These are phyloP conservation scores for Etheostoma nigrum DNA, from an alignment of 2,797 vertebrate genomes.

Conservation along the genomic window DNA sequence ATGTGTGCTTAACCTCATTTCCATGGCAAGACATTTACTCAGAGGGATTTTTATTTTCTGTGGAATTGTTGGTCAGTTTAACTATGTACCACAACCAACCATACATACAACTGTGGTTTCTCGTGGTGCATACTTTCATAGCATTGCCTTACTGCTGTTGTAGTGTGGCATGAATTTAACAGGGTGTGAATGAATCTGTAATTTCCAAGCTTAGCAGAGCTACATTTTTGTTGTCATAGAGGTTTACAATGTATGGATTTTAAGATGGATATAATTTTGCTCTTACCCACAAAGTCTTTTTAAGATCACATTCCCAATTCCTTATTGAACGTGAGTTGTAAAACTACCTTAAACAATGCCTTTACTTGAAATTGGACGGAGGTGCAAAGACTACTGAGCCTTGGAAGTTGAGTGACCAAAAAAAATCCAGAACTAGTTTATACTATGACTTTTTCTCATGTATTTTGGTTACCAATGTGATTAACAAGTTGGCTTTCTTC, in stretches of 20 bases:
- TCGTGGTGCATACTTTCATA: not conserved
- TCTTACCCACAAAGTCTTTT: not conserved
- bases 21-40: conserved; percentile 18
- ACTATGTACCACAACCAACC: not conserved
- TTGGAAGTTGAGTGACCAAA: not conserved
- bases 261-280: conserved; percentile 3
- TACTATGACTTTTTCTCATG: not conserved
- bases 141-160: conserved; percentile 32
- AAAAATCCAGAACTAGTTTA: not conserved
- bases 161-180: conserved; percentile 53
- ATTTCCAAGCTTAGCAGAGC: conserved; percentile 38
- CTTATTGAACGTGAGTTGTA: not conserved
- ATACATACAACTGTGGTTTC: not conserved
- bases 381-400: not conserved
- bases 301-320: not conserved
- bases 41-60: conserved; percentile 20
- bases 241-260: conserved; percentile 60
- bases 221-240: conserved; percentile 43
- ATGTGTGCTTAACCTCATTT: conserved; percentile 54
- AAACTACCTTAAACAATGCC: not conserved
- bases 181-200: conserved; percentile 38
- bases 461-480: conserved; percentile 5
- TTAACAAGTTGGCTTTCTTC: not conserved
- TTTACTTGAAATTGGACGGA: not conserved
- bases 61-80: conserved; percentile 7